Evolutionary conservation across 2,888 invertebrate genomes (phyloP), one percentile per base, ranked within the genome.

Genomic region (Chrysolina oricalcia): DNA sequence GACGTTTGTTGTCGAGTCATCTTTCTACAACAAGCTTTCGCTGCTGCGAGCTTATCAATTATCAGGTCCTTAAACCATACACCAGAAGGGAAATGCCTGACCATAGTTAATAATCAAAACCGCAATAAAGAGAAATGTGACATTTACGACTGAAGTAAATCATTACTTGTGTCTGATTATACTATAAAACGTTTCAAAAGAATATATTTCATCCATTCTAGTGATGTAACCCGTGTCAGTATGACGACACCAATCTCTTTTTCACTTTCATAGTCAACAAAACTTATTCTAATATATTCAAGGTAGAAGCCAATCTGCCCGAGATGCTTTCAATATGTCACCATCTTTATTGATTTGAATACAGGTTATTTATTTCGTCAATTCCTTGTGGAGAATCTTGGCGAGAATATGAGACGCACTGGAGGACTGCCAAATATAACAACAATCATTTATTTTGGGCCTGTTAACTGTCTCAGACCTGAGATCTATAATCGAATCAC

Each of bases 81-180:
- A 13, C 19, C 21, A 53, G 21, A 53, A 17, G 19, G 21, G 11
- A 53, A 21, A 19, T 53, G 10, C 53, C 53, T 53, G 53, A 53
- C 53, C 53, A 53, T 13, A 19, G 19, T 53, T 53, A 53, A 53
- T 21, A 21, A 19, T 19, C 19, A 9, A 23, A 21, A 21, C 53
- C 21, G 53, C 53, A 53, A 21, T 53, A 11, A 53, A 11, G 21
- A 53, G 53, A 53, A 21, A 53, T 53, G 53, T 21, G 53, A 53
- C 53, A 23, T 21, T 53, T 21, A 21, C 21, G 21, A 53, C 2
- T 53, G 5, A 11, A 53, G 53, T 53, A 21, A 13, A 53, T 11
- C 11, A 53, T 53, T 19, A 11, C 19, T 10, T 19, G 10, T 0
- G 53, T 11, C 21, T 19, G 53, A 53, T 53, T 23, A 19, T 11